phyloP scores from a whole-genome alignment of 2,888 invertebrate species.

The Perizoma flavofasciatum region DNA sequence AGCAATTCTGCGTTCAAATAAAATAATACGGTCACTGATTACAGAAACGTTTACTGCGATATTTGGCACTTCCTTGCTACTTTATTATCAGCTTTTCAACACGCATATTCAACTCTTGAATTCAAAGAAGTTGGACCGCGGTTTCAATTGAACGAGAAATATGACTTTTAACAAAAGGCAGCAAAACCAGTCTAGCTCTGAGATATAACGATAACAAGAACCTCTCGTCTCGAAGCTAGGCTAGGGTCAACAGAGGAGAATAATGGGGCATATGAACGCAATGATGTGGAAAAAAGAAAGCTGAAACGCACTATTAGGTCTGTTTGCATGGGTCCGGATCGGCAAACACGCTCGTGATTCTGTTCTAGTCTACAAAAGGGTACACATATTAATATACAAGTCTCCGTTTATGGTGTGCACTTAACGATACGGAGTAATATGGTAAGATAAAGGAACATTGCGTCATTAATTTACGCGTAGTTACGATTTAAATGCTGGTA shows the following conservation, averaged over 20 bases:
- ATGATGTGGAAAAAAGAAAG: constrained; percentile 54
- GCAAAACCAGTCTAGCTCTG: constrained; percentile 17
- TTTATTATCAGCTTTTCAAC: too few species aligned
- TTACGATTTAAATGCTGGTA: too few species aligned
- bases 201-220: constrained; percentile 32
- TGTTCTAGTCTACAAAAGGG: constrained; percentile 44
- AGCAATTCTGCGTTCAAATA: constrained; percentile 42
- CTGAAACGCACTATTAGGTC: constrained; percentile 60
- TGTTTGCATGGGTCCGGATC: constrained; percentile 54
- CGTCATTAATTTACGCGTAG: too few species aligned
- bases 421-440: constrained; percentile 23
- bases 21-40: too few species aligned
- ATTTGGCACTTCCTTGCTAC: too few species aligned
- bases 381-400: constrained; percentile 47
- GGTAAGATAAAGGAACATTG: constrained; percentile 12
- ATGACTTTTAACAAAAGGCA: constrained; percentile 18
- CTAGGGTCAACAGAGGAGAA: constrained; percentile 35
- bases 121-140: too few species aligned
- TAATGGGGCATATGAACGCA: constrained; percentile 46
- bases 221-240: constrained; percentile 20
- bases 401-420: constrained; percentile 40
- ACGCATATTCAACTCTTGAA: too few species aligned
- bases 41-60: too few species aligned
- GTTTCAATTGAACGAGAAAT: constrained; percentile 10
- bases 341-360: constrained; percentile 45